Base-by-base conservation (phyloP, 2,888 invertebrate species). In the Myopa tessellatipennis region DNA sequence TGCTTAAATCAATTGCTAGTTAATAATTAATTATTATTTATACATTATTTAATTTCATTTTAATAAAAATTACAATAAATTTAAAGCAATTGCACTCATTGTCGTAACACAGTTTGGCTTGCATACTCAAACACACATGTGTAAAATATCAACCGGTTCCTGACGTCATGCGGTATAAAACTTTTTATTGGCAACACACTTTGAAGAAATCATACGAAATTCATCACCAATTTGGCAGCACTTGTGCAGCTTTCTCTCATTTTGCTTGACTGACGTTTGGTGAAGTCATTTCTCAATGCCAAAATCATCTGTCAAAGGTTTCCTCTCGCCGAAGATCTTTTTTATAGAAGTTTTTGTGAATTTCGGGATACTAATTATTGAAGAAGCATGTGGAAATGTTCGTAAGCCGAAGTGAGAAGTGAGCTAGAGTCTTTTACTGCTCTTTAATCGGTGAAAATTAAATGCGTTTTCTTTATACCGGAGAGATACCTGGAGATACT, bases 261-360 rank as follows among this genome's bases (percentile, higher is more conserved):
- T 40, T 61, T 18, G 60, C 38, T 61, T 52, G 65, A 67, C 65
- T 67, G 74, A 67, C 74, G 52, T 40, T 73, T 63, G 52, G 50
- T 74, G 65, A 65, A 65, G 74, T 74, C 74, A 60, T 26, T 72
- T 68, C 40, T 68, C n/a, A 74, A 58, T 45, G 74, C 68, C 67
- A 74, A 75, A 75, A 75, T 68, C 74, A 75, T 68, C 74, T 75
- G 74, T 75, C 74, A 75, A 75, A 75, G 65, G 52, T 45, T 69
- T 69, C 34, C 58, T 67, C 67, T 67, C 67, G n/a, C 45, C 52
- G 12, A 50, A 72, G 36, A 36, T 40, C 67, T 68, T 74, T 63
- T 63, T 45, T 74, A 69, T 69, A 58, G 58, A 34, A 69, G 34
- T 36, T 75, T 75, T 75, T 75, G 69, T 75, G 45, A 75, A 69